Conservation (phyloP, 1,140 invertebrate genomes). For the Danaus melanippus region DNA sequence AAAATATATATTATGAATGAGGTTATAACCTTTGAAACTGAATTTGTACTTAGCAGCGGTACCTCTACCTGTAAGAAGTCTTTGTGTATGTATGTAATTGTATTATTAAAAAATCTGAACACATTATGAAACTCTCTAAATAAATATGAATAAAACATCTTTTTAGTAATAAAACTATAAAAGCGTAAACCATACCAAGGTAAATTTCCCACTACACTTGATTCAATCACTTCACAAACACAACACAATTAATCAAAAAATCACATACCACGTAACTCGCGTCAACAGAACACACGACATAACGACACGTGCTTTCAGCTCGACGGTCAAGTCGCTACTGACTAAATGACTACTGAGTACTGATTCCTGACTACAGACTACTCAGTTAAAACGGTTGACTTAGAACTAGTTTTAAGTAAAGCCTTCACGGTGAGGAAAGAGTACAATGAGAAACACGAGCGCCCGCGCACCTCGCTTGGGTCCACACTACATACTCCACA, state of each 20-base stretch:
- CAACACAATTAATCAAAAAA: slow-evolving; percentile 5
- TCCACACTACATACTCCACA: not conserved
- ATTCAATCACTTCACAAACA: slow-evolving; percentile 7
- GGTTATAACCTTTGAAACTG: too few relatives aligned
- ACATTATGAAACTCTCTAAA: too few relatives aligned
- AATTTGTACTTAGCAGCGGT: too few relatives aligned
- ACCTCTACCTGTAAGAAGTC: too few relatives aligned
- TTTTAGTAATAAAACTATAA: not conserved
- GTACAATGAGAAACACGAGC: slow-evolving; percentile 17
- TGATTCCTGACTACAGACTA: too few relatives aligned
- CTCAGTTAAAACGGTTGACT: not conserved
- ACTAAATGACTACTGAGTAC: too few relatives aligned
- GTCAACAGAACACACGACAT: not conserved
- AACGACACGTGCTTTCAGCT: too few relatives aligned
- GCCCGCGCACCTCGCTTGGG: slow-evolving; percentile 21
- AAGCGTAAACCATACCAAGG: slow-evolving; percentile 8
- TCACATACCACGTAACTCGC: not conserved
- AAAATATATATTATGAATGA: too few relatives aligned
- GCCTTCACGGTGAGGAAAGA: slow-evolving; percentile 19
- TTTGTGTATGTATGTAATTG: too few relatives aligned
- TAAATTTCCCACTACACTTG: slow-evolving; percentile 8
- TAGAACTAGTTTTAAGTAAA: slow-evolving; percentile 10
- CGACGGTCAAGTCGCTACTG: too few relatives aligned
- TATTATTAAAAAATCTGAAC: too few relatives aligned
- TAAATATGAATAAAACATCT: too few relatives aligned